phyloP scores from a whole-genome alignment of 2,113 vertebrate species.

The Macquaria australasica region DNA sequence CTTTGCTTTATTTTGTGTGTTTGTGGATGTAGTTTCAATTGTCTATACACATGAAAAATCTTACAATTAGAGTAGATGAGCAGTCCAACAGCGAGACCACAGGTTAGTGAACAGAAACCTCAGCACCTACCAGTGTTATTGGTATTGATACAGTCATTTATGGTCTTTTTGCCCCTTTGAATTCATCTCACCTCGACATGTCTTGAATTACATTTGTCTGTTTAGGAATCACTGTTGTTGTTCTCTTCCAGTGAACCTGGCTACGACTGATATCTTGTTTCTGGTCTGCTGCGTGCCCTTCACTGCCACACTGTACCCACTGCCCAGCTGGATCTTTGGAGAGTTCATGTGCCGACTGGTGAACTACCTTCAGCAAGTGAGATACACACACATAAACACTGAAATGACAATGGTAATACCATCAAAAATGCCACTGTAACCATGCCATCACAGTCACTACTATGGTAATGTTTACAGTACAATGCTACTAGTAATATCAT shows the following conservation, averaged over 20 bases:
- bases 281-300: slow-evolving; percentile 85
- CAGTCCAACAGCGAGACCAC: neutral
- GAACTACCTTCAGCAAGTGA: slow-evolving; percentile 83
- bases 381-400: neutral
- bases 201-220: neutral
- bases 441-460: neutral
- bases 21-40: too few relatives aligned
- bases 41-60: neutral
- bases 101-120: neutral
- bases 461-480: neutral
- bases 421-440: neutral
- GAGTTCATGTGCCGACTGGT: slow-evolving; percentile 83
- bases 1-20: too few relatives aligned
- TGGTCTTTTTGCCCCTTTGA: neutral
- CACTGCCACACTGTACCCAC: slow-evolving; percentile 81
- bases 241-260: slow-evolving; percentile 76
- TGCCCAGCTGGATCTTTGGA: slow-evolving; percentile 85
- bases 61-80: neutral
- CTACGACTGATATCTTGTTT: slow-evolving; percentile 81
- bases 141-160: neutral
- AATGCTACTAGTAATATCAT: too few relatives aligned
- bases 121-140: neutral
- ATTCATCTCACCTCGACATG: neutral
- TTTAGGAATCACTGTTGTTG: neutral
- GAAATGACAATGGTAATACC: neutral